Percentiles rank a stretch among this genome's conserved stretches.
Conservation (phyloP, 2,797 vertebrate species). For the Channa striata region DNA sequence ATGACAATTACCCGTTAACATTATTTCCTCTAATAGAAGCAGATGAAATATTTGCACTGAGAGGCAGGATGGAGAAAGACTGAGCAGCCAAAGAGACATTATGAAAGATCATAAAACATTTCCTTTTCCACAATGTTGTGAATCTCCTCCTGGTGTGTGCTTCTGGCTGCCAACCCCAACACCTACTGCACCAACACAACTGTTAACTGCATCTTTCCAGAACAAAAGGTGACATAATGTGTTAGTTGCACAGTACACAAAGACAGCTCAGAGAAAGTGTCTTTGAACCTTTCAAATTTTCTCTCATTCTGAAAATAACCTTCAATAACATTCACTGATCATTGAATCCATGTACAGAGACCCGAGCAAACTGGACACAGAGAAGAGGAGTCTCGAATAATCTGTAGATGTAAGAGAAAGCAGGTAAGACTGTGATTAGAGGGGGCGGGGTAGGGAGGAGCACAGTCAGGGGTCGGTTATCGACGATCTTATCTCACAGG, state of each 20-base stretch:
- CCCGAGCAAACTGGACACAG: no score
- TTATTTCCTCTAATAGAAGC: no score
- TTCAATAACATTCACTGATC: neutral
- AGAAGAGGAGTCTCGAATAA: no score
- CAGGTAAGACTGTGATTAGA: no score
- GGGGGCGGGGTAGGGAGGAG: no score
- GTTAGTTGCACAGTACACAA: neutral
- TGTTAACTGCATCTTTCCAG: conserved; percentile 1
- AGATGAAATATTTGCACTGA: neutral
- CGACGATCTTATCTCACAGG: neutral
- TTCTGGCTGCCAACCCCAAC: neutral
- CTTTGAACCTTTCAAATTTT: neutral
- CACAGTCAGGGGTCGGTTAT: no score
- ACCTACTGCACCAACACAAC: conserved; percentile 7
- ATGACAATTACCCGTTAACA: no score
- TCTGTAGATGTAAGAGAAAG: no score
- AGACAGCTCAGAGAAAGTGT: neutral
- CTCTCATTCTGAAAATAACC: neutral
- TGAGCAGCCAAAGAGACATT: neutral
- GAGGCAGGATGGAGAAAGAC: neutral
- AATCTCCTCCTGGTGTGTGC: neutral
- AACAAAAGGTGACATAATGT: neutral
- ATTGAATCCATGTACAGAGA: neutral
- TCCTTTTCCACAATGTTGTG: neutral
- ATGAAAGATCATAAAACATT: conserved; percentile 13